Percentiles rank a stretch among this genome's conserved stretches.
phyloP scores from a whole-genome alignment of 2,113 vertebrate species.

The Syngnathus typhle region DNA sequence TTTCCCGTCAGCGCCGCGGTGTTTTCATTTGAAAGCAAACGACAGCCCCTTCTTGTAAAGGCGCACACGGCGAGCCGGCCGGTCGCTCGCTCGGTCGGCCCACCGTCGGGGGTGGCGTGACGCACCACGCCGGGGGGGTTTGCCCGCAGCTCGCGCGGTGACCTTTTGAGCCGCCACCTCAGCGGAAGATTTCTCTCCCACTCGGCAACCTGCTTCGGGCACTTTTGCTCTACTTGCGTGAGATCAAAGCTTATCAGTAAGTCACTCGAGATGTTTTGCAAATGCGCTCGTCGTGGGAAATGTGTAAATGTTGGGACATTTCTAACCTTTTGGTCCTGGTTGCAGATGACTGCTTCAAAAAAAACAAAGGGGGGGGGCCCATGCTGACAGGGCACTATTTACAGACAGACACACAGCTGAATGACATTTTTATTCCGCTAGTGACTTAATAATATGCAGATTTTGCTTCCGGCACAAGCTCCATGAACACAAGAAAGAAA shows the following conservation, averaged over 20 bases:
- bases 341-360: not conserved
- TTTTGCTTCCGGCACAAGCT: too few relatives aligned
- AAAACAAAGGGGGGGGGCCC: too few relatives aligned
- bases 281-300: constrained; percentile 6
- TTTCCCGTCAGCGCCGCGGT: constrained; percentile 80
- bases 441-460: too few relatives aligned
- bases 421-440: too few relatives aligned
- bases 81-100: too few relatives aligned
- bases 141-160: constrained; percentile 56
- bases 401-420: too few relatives aligned
- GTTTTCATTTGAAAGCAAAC: constrained; percentile 52
- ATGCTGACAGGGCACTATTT: too few relatives aligned
- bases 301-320: not conserved
- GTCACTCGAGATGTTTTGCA: not conserved
- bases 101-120: constrained; percentile 33
- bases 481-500: too few relatives aligned
- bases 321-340: not conserved
- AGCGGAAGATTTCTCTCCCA: constrained; percentile 48
- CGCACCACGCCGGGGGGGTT: constrained; percentile 57
- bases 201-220: not conserved
- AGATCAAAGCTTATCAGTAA: constrained; percentile 11
- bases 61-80: not conserved
- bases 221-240: constrained; percentile 7
- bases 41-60: constrained; percentile 71
- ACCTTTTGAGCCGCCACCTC: constrained; percentile 50